Evolutionary conservation across 2,888 invertebrate genomes (phyloP), one percentile per base, ranked within the genome.

Genomic region (Slavum lentiscoides): DNA sequence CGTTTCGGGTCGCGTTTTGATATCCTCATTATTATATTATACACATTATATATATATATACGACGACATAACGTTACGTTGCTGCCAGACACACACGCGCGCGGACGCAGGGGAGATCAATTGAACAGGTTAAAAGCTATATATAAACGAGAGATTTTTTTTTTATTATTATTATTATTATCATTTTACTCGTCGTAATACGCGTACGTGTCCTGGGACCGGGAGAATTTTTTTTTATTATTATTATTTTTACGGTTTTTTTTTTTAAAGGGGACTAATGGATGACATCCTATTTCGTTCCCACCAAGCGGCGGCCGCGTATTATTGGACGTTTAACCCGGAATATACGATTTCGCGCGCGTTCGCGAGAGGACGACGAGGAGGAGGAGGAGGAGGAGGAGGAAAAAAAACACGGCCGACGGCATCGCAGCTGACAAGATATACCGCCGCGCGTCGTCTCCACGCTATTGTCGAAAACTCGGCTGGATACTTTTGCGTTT

Each of bases 41-140:
- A 66, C 59, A 70, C 53, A 37, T n/a, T n/a, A n/a, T n/a, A n/a
- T n/a, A n/a, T n/a, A n/a, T n/a, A n/a, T n/a, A n/a, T n/a, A 66
- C 64, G 70, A 43, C 43, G 9, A 21, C 49, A 49, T 13, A 13
- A 13, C 49, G 13, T 39, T 4, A 11, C 49, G 49, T 49, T 49
- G 49, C 49, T 9, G 49, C 7, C 49, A 43, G 9, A 43, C 43
- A 43, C 43, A 43, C 43, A 43, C 43, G 6, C 43, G 7, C 43
- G 7, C 43, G 61, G 61, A 13, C 21, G 21, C 15, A 72, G 72
- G 80, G 72, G 80, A 62, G 80, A 80, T 80, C 80, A 80, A 80
- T 80, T 80, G 80, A 80, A 81, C 83, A 83, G 83, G 83, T 84
- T 83, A 84, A 84, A 83, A 84, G 84, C 83, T 83, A 83, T 84